Evolutionary conservation across 2,113 vertebrate genomes (phyloP), one percentile per base, ranked within the genome.

Genomic region (Sylvia atricapilla): DNA sequence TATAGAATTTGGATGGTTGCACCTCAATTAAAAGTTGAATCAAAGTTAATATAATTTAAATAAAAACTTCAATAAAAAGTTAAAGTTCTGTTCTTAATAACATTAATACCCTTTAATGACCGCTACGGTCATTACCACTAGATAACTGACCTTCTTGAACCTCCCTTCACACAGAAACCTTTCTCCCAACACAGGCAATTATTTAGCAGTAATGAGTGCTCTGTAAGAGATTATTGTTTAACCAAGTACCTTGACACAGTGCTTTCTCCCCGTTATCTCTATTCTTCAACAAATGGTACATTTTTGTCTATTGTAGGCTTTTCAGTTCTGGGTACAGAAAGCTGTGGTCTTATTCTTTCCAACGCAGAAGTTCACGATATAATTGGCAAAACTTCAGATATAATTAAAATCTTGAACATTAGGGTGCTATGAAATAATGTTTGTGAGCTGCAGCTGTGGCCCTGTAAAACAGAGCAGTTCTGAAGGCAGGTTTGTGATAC

Each of bases 1-100:
- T 97, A 84, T 69, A 97, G 96, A 97, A 97, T 98, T 95, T 97
- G 97, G 97, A 98, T 98, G 97, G 97, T 98, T 98, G 96, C 97
- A 98, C 97, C 97, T 98, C 97, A 98, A 98, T 98, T 98, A 98
- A 98, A 98, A 98, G 96, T 97, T 97, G 97, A 97, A 98, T 96
- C 97, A 95, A 98, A 98, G 97, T 96, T 98, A 98, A 97, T 98
- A 96, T 84, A 90, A 98, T 97, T 98, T 98, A 98, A 98, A 97
- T 98, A 98, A 98, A 97, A 98, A 98, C 92, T 98, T 97, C 94
- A 97, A 97, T 98, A 97, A 97, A 97, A 98, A 97, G 97, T 97
- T 96, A 96, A 98, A 97, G 94, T 98, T 98, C 94, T 97, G 88
- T 96, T 97, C 95, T 97, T 98, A 98, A 97, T 96, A 98, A 97